These are phyloP conservation scores for Acipenser oxyrinchus DNA, from an alignment of 2,797 vertebrate genomes.

Conservation along the genomic window DNA sequence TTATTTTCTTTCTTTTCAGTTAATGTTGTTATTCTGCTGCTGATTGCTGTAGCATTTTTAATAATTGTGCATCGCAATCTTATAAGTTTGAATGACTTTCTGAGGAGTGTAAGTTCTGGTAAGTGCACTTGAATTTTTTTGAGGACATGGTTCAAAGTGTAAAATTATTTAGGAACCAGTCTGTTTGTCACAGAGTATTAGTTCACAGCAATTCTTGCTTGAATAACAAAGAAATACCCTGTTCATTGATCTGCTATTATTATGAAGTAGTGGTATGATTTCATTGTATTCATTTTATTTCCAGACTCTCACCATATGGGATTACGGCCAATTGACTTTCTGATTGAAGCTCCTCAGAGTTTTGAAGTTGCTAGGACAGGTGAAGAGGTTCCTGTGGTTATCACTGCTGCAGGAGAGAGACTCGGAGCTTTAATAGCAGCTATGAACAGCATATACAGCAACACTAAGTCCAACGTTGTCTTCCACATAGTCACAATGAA, in stretches of 20 bases:
- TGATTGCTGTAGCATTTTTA: constrained; percentile 78
- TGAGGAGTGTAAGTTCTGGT: constrained; percentile 78
- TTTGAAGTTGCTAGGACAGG: constrained; percentile 39
- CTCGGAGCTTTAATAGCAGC: constrained; percentile 82
- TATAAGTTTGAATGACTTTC: constrained; percentile 79
- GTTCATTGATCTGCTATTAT: too few relatives aligned
- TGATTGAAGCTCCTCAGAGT: constrained; percentile 49
- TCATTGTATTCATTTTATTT: too few relatives aligned
- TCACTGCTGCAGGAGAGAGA: constrained; percentile 80
- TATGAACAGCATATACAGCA: constrained; percentile 81
- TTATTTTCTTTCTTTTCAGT: constrained; percentile 56
- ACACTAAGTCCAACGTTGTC: constrained; percentile 77
- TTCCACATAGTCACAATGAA: constrained; percentile 88
- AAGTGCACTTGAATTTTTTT: constrained; percentile 21
- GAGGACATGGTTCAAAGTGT: background rate
- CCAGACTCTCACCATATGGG: constrained; percentile 18
- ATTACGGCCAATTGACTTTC: constrained; percentile 62
- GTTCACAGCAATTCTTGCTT: too few relatives aligned
- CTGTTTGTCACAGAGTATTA: too few relatives aligned
- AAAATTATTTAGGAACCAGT: too few relatives aligned
- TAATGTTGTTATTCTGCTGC: constrained; percentile 76
- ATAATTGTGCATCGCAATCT: constrained; percentile 86
- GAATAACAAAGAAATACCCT: too few relatives aligned
- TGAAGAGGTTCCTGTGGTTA: constrained; percentile 79
- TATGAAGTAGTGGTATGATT: too few relatives aligned